Percentiles rank a stretch among this genome's conserved stretches.
phyloP scores from a whole-genome alignment of 2,797 vertebrate species.

The Myripristis murdjan region DNA sequence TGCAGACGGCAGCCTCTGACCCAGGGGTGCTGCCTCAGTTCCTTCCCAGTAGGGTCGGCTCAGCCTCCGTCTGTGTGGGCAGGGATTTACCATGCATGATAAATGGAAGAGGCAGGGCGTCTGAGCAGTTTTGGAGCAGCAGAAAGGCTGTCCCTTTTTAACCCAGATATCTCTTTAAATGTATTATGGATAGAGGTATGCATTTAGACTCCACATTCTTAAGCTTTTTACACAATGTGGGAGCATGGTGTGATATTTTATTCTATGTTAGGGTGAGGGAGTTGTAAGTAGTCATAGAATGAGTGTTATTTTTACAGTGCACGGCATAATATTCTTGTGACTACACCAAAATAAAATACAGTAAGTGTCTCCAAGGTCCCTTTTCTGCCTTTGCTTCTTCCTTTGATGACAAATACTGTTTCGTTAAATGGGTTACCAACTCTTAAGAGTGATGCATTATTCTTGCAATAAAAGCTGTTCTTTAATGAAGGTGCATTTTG shows the following conservation, averaged over 20 bases:
- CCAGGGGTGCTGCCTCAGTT: constrained; percentile 51
- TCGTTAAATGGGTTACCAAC: too few relatives aligned
- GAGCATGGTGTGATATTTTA: constrained; percentile 14
- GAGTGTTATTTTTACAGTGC: constrained; percentile 8
- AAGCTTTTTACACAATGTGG: constrained; percentile 7
- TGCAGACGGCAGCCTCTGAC: constrained; percentile 60
- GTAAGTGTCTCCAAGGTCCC: background rate
- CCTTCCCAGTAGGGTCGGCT: constrained; percentile 44
- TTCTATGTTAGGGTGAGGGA: constrained; percentile 11
- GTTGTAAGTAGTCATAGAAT: background rate
- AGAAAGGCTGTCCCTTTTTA: constrained; percentile 37
- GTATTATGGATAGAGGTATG: background rate
- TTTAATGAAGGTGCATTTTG: too few relatives aligned
- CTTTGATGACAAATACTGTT: too few relatives aligned
- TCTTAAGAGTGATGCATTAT: too few relatives aligned
- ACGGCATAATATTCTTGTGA: background rate
- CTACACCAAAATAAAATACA: background rate
- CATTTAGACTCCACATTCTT: background rate
- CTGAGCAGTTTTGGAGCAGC: constrained; percentile 36
- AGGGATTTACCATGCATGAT: constrained; percentile 64
- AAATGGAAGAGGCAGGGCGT: constrained; percentile 51
- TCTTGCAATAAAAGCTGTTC: too few relatives aligned
- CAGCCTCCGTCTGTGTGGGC: constrained; percentile 64
- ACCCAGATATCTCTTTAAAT: constrained; percentile 25
- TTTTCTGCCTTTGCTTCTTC: too few relatives aligned